Evolutionary conservation across 1,140 invertebrate genomes (phyloP).

Genomic region (Drosophila kikkawai): DNA sequence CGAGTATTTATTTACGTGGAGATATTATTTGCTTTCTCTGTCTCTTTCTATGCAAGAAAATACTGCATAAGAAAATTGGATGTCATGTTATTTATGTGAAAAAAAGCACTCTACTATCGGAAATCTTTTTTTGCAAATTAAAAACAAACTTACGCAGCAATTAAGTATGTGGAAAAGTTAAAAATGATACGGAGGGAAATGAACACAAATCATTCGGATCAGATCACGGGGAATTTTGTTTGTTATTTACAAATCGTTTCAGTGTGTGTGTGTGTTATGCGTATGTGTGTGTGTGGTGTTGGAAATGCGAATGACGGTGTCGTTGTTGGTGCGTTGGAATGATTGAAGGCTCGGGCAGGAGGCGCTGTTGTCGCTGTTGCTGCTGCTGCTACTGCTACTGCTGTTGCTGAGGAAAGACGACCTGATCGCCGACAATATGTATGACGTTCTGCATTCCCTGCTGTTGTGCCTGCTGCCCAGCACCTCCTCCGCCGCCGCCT

Average conservation of each 20-base stretch:
- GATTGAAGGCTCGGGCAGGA: constrained; percentile 56
- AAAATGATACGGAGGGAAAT: constrained; percentile 64
- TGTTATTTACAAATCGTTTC: constrained; percentile 74
- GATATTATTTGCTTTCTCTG: constrained; percentile 3
- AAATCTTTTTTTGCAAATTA: constrained; percentile 36
- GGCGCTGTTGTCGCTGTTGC: constrained; percentile 27
- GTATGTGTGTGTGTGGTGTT: constrained; percentile 11
- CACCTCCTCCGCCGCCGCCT: constrained; percentile 38
- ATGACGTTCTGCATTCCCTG: constrained; percentile 82
- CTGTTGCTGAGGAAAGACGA: constrained; percentile 73
- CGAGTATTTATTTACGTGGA: constrained; percentile 47
- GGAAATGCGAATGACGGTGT: constrained; percentile 42
- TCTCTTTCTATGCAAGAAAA: constrained; percentile 73
- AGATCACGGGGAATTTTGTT: constrained; percentile 61
- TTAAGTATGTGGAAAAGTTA: constrained; percentile 49
- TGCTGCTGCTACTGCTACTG: constrained; percentile 33
- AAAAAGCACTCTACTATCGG: constrained; percentile 34
- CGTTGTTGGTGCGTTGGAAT: constrained; percentile 61
- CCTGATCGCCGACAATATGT: constrained; percentile 81
- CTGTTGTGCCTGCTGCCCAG: constrained; percentile 46
- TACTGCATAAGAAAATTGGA: constrained; percentile 66
- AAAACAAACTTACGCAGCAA: constrained; percentile 41
- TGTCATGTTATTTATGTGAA: constrained; percentile 7
- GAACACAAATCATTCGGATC: constrained; percentile 69
- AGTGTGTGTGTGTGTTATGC: constrained; percentile 29